These are phyloP conservation scores for Cryptocephalus moraei DNA, from an alignment of 2,888 invertebrate genomes.

Conservation along the genomic window DNA sequence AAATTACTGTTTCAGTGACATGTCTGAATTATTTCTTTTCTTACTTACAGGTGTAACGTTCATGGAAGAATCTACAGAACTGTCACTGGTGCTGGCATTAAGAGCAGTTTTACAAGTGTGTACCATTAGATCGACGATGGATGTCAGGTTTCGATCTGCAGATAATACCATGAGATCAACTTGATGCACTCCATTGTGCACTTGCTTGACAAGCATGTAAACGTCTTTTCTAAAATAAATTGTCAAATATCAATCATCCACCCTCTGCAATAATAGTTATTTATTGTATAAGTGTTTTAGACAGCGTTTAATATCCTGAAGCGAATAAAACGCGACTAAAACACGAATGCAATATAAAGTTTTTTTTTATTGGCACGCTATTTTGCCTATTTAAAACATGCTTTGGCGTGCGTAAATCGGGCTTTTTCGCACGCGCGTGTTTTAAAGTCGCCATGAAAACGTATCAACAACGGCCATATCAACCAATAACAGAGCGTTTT, in stretches of 20 bases:
- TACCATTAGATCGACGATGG: conserved; percentile 37
- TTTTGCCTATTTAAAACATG: too few species aligned
- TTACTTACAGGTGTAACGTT: neutral
- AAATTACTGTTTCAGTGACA: neutral
- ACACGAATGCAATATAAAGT: too few species aligned
- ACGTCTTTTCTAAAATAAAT: conserved; percentile 20
- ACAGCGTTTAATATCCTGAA: too few species aligned
- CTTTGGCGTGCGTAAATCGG: too few species aligned
- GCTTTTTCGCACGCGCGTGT: too few species aligned
- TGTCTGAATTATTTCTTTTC: too few species aligned
- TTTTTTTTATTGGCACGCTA: too few species aligned
- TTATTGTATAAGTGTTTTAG: too few species aligned
- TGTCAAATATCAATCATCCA: neutral
- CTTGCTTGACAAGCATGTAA: conserved; percentile 25
- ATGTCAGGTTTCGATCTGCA: conserved; percentile 28
- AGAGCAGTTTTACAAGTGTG: conserved; percentile 17
- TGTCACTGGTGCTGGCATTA: conserved; percentile 8
- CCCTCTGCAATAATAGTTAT: neutral
- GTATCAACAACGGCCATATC: too few species aligned
- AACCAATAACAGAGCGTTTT: too few species aligned
- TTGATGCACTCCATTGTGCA: conserved; percentile 22
- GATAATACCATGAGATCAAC: conserved; percentile 37
- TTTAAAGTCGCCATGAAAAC: too few species aligned
- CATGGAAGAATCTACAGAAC: conserved; percentile 3
- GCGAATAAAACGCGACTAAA: too few species aligned